These are phyloP conservation scores for Brachionus paranguensis DNA, from an alignment of 1,140 invertebrate genomes.

Conservation along the genomic window DNA sequence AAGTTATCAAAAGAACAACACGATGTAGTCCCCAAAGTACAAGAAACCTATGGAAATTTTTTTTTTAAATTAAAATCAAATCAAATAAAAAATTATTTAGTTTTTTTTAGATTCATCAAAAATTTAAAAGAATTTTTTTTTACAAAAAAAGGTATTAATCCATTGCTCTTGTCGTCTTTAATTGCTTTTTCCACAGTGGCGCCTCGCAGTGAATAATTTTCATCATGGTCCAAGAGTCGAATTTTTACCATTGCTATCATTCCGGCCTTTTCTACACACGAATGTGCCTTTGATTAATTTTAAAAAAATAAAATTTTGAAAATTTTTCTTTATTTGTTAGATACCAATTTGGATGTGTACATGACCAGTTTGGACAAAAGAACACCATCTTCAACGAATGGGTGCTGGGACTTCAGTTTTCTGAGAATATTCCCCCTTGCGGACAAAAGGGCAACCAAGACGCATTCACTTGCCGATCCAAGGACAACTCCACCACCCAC, in stretches of 20 bases:
- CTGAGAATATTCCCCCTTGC: conserved; percentile 62
- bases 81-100: too few species aligned
- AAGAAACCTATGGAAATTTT: conserved; percentile 63
- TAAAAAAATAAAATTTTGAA: not conserved
- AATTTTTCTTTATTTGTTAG: not conserved
- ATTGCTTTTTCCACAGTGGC: conserved; percentile 74
- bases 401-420: conserved; percentile 58
- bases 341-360: conserved; percentile 64
- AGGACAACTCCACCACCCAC: not conserved
- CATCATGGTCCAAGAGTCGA: conserved; percentile 89
- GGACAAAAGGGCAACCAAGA: conserved; percentile 72
- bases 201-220: conserved; percentile 82
- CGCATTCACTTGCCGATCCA: conserved; percentile 84
- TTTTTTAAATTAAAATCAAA: too few species aligned
- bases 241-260: conserved; percentile 98
- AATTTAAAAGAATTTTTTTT: conserved; percentile 51
- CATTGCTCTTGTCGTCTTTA: conserved; percentile 58
- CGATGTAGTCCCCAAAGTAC: conserved; percentile 80
- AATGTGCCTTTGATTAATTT: conserved; percentile 70
- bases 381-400: conserved; percentile 82
- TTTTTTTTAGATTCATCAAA: too few species aligned
- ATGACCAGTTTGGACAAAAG: conserved; percentile 92
- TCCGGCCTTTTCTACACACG: conserved; percentile 97
- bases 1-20: conserved; percentile 81
- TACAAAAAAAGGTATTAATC: conserved; percentile 91